phyloP scores from a whole-genome alignment of 2,888 invertebrate species.

The Lepidochitona cinerea region DNA sequence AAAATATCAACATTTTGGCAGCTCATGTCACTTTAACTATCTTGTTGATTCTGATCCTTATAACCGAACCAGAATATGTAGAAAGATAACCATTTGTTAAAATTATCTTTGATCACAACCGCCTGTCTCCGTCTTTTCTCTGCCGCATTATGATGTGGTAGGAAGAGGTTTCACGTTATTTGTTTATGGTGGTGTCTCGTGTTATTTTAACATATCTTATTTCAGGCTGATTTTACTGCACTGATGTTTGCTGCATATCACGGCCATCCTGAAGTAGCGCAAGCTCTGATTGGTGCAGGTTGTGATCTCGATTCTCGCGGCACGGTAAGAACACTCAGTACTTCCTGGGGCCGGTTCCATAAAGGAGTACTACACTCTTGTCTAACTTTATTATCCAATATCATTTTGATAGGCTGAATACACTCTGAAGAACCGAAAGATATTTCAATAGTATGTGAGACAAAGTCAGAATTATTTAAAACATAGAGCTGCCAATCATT shows the following conservation, averaged over 20 bases:
- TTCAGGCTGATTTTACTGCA: constrained; percentile 69
- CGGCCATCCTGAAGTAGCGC: constrained; percentile 65
- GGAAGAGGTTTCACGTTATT: background rate
- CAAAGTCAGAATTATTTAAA: background rate
- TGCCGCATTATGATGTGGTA: background rate
- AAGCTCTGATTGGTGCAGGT: constrained; percentile 57
- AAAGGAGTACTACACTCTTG: no score
- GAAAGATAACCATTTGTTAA: no score
- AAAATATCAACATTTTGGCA: no score
- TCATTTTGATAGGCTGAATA: no score
- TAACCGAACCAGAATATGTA: no score
- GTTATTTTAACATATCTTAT: constrained; percentile 10
- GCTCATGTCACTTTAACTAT: no score
- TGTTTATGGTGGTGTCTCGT: background rate
- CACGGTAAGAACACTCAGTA: constrained; percentile 67
- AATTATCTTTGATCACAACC: background rate
- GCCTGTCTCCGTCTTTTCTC: background rate
- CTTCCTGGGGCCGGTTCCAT: no score
- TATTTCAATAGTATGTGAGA: background rate
- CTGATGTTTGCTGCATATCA: constrained; percentile 70
- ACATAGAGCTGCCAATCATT: no score
- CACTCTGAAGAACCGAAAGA: no score
- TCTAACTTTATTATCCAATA: no score
- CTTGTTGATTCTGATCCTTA: no score
- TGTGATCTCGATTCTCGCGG: constrained; percentile 66